A percentile compares a stretch with the other conserved stretches of the same genome.
These are phyloP conservation scores for Mirounga angustirostris DNA, from an alignment of 2,113 vertebrate species.

Conservation along the genomic window DNA sequence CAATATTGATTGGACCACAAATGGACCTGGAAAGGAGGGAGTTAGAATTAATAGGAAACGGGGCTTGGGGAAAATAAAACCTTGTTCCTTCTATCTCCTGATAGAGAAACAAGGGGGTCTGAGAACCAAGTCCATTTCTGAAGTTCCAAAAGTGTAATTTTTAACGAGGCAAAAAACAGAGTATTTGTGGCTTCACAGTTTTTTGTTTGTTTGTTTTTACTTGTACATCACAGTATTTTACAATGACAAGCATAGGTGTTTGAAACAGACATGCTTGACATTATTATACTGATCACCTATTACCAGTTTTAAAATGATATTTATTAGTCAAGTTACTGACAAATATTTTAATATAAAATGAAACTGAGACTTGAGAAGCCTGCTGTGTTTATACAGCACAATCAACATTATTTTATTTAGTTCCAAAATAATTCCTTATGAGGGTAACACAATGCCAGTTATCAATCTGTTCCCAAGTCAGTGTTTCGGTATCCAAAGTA, in stretches of 20 bases:
- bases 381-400: slow-evolving; percentile 51
- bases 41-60: slow-evolving; percentile 33
- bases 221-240: not conserved
- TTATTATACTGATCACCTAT: not conserved
- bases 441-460: slow-evolving; percentile 37
- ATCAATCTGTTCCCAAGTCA: slow-evolving; percentile 56
- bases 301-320: not conserved
- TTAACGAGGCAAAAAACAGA: not conserved
- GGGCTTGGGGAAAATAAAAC: slow-evolving; percentile 27
- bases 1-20: not conserved
- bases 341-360: slow-evolving; percentile 60
- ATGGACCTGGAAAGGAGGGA: not conserved
- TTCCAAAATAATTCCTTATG: slow-evolving; percentile 31
- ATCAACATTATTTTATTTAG: slow-evolving; percentile 5
- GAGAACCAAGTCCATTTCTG: not conserved
- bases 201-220: not conserved
- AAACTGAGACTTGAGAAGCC: slow-evolving; percentile 45
- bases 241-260: not conserved
- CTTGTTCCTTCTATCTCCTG: not conserved
- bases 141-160: not conserved
- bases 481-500: slow-evolving; percentile 40
- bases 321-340: slow-evolving; percentile 13
- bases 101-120: not conserved
- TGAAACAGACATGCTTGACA: not conserved
- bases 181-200: not conserved